These are phyloP conservation scores for Bubo scandiacus DNA, from an alignment of 2,113 vertebrate species.

Conservation along the genomic window DNA sequence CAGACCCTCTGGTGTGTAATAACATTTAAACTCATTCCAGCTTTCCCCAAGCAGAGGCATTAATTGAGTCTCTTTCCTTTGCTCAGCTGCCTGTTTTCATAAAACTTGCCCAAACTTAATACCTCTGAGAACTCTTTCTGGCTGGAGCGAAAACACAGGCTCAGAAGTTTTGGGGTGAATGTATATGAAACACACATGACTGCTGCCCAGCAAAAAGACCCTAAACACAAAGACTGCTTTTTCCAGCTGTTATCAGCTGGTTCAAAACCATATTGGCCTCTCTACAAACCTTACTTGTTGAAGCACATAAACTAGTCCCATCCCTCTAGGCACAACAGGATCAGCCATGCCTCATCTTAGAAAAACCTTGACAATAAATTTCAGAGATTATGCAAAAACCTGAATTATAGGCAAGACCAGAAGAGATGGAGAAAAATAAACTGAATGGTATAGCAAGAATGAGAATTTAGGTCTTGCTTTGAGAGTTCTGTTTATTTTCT, in stretches of 20 bases:
- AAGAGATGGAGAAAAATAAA: not conserved
- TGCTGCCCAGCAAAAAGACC: not conserved
- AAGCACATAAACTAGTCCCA: not conserved
- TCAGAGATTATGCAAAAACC: not conserved
- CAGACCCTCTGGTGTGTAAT: not conserved
- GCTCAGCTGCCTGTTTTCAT: not conserved
- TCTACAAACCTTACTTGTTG: not conserved
- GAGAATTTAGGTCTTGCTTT: not conserved
- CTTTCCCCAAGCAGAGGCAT: not conserved
- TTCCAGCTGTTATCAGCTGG: not conserved
- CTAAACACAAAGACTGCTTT: not conserved
- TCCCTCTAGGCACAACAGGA: not conserved
- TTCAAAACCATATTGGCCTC: not conserved
- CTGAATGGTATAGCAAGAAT: not conserved
- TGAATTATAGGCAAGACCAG: not conserved
- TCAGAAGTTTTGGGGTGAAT: not conserved
- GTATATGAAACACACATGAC: accelerated
- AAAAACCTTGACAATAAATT: not conserved
- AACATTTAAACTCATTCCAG: not conserved
- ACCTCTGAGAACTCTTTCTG: not conserved
- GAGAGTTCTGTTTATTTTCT: not conserved
- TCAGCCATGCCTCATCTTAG: not conserved
- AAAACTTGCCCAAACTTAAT: not conserved
- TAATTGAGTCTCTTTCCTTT: not conserved
- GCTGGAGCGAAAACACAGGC: not conserved